These are phyloP conservation scores for Aporophyla nigra DNA, from an alignment of 2,888 invertebrate species.

Conservation along the genomic window DNA sequence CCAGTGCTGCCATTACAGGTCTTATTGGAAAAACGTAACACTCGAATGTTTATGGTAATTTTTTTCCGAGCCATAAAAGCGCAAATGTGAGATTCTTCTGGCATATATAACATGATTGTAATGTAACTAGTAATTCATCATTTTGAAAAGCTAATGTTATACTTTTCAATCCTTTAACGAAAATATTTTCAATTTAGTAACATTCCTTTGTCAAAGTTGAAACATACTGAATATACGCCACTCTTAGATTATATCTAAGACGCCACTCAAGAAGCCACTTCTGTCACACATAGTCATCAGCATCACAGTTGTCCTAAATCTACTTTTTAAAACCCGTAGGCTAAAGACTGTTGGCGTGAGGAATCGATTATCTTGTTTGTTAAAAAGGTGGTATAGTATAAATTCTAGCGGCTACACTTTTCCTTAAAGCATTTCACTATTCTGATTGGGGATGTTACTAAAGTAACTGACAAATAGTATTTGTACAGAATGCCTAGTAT, in stretches of 20 bases:
- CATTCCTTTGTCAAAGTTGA: background rate
- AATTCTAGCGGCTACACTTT: background rate
- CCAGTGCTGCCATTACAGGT: conserved; percentile 43
- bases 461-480: no score
- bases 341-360: background rate
- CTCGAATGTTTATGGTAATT: conserved; percentile 15
- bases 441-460: background rate
- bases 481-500: no score
- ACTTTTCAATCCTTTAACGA: background rate
- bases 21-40: conserved; percentile 20
- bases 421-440: no score
- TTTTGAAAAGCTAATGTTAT: no score
- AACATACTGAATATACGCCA: background rate
- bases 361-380: background rate
- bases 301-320: background rate
- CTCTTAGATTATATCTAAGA: no score
- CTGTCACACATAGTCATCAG: no score
- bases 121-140: background rate
- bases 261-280: no score
- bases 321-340: background rate
- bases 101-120: background rate
- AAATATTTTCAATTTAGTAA: conserved; percentile 2
- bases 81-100: background rate
- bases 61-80: background rate
- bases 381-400: background rate